Percentiles rank a stretch among this genome's conserved stretches.
Conservation (phyloP, 2,888 invertebrate species). For the Scaptomyza polygonia region DNA sequence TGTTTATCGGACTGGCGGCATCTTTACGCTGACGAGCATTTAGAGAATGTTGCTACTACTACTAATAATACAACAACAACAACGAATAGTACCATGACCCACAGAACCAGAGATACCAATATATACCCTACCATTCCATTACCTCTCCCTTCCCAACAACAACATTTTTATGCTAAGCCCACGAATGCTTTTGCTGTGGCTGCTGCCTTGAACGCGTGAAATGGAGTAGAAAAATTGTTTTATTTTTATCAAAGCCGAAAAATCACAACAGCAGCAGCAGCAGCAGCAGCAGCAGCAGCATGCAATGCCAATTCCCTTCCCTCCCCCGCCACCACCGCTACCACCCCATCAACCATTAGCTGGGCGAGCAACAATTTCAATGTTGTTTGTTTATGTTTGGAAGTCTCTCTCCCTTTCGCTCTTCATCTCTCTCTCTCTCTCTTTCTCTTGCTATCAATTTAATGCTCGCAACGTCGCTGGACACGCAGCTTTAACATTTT, state of each 20-base stretch:
- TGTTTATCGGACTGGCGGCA: conserved; percentile 73
- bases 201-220: conserved; percentile 76
- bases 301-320: conserved; percentile 8
- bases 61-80: background rate
- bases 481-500: conserved; percentile 67
- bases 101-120: background rate
- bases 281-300: conserved; percentile 29
- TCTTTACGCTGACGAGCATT: conserved; percentile 69
- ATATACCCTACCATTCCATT: too few species aligned
- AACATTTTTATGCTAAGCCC: conserved; percentile 36
- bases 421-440: conserved; percentile 9
- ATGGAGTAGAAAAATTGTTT: conserved; percentile 81
- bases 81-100: background rate
- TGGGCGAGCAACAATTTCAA: conserved; percentile 42
- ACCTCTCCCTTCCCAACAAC: too few species aligned
- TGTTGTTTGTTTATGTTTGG: conserved; percentile 50
- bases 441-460: conserved; percentile 63
- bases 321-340: too few species aligned
- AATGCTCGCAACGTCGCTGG: conserved; percentile 64
- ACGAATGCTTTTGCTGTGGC: conserved; percentile 12
- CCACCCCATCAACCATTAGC: conserved; percentile 26
- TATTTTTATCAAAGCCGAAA: conserved; percentile 71
- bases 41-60: conserved; percentile 23
- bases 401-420: background rate
- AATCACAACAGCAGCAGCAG: conserved; percentile 56